A percentile compares a stretch with the other conserved stretches of the same genome.
Evolutionary conservation across 2,888 invertebrate genomes (phyloP).

Genomic region (Sisyra nigra): DNA sequence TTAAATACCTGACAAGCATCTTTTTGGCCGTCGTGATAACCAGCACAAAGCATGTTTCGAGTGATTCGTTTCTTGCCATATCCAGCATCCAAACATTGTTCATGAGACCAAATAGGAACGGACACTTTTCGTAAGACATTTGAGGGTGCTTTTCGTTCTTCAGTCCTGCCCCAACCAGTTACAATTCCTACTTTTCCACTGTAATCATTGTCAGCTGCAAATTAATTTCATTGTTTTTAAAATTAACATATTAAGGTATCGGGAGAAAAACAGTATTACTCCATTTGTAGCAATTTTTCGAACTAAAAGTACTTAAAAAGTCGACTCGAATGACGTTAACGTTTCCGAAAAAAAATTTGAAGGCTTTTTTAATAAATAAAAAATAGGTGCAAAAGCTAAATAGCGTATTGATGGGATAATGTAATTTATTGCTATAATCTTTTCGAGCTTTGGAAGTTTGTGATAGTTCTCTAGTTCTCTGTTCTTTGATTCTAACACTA

Average conservation of each 20-base stretch:
- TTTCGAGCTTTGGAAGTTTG: too few species aligned
- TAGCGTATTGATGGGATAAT: too few species aligned
- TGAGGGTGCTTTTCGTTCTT: slow-evolving; percentile 50
- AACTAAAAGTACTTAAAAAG: too few species aligned
- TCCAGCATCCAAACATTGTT: slow-evolving; percentile 50
- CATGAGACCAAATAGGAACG: slow-evolving; percentile 54
- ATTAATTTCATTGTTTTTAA: slow-evolving; percentile 1
- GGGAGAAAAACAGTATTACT: neutral
- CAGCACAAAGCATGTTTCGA: slow-evolving; percentile 68
- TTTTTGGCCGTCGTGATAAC: slow-evolving; percentile 44
- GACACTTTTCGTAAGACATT: slow-evolving; percentile 48
- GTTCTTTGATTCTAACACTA: too few species aligned
- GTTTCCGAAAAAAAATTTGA: too few species aligned
- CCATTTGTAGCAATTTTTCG: neutral
- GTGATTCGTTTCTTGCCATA: slow-evolving; percentile 54
- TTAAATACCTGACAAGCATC: slow-evolving; percentile 48
- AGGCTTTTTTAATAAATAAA: too few species aligned
- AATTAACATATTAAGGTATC: slow-evolving; percentile 2
- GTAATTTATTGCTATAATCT: too few species aligned
- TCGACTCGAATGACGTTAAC: too few species aligned
- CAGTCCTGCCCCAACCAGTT: slow-evolving; percentile 59
- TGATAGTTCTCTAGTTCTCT: too few species aligned
- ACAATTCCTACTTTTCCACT: slow-evolving; percentile 45
- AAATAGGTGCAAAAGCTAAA: too few species aligned
- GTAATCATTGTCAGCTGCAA: slow-evolving; percentile 28